Base-by-base conservation (phyloP, 2,888 invertebrate genomes). In the Adelognathus sp. region DNA sequence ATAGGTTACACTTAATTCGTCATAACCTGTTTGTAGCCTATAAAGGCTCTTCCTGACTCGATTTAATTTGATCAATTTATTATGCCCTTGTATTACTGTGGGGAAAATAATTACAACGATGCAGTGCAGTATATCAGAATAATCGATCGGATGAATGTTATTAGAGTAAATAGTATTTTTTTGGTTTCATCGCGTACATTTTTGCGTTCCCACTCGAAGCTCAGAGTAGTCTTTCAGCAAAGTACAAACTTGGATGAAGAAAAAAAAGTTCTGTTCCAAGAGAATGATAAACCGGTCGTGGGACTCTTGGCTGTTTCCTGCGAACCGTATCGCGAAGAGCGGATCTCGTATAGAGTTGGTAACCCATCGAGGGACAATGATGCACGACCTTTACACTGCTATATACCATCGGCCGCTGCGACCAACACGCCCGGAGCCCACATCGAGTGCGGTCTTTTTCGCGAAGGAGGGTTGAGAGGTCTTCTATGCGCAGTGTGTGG, bases 311-410 rank as follows among this genome's bases (percentile, higher is more conserved):
- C 29, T 58, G 41, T 69, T 63, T 67, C 27, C 58, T 14, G 39
- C 50, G 21, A 69, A 56, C 50, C 56, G 50, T 54, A 67, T 73
- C 50, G 6, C 61, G 39, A 58, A 54, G 56, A 46, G 21, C 18
- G 31, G 14, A 9, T 5, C 50, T 16, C 41, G 9, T n/a, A 56
- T 46, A 67, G 21, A 29, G 44, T 67, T 63, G 69, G 61, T 2
- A 21, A 29, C 14, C 63, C 24, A 70, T 78, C 78, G 69, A 78
- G 74, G 63, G 74, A 73, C 78, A 74, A 63, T 74, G 78, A 74
- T 70, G 64, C 64, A 78, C 73, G 69, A 74, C 64, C 69, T 78
- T 73, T 64, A 64, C n/a, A n/a, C n/a, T n/a, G n/a, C n/a, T n/a
- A n/a, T n/a, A n/a, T n/a, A n/a, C n/a, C 50, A 58, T 63, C 39